Conservation (phyloP, 2,888 invertebrate species). For the Diadegma fenestrale region DNA sequence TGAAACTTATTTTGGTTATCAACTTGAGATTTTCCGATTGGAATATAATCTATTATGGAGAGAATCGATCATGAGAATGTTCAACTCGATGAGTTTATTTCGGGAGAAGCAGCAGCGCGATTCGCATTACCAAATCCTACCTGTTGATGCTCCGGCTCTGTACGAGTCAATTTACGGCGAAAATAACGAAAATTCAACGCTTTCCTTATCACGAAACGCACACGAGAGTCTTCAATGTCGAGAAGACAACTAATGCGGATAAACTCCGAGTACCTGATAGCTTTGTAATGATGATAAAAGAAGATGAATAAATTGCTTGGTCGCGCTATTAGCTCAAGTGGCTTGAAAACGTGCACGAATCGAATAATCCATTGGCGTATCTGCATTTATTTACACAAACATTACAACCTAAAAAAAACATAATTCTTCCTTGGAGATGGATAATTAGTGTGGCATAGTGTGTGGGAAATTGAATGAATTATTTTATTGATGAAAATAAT, state of each 20-base stretch:
- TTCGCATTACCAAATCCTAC: background rate
- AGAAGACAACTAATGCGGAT: background rate
- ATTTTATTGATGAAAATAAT: background rate
- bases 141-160: background rate
- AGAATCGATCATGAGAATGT: background rate
- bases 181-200: background rate
- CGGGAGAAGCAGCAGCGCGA: background rate
- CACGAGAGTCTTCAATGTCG: background rate
- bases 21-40: slow-evolving; percentile 35
- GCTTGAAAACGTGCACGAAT: background rate
- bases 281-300: background rate
- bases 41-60: slow-evolving; percentile 8
- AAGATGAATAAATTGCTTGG: background rate
- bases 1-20: slow-evolving; percentile 49
- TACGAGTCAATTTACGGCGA: background rate
- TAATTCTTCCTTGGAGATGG: background rate
- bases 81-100: slow-evolving; percentile 10
- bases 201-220: background rate
- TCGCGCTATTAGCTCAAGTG: background rate
- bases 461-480: background rate
- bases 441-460: background rate
- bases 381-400: background rate
- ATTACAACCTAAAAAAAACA: background rate
- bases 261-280: background rate
- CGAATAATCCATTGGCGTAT: background rate